A percentile compares a stretch with the other conserved stretches of the same genome.
Evolutionary conservation across 2,888 invertebrate genomes (phyloP).

Genomic region (Dysmachus trigonus): DNA sequence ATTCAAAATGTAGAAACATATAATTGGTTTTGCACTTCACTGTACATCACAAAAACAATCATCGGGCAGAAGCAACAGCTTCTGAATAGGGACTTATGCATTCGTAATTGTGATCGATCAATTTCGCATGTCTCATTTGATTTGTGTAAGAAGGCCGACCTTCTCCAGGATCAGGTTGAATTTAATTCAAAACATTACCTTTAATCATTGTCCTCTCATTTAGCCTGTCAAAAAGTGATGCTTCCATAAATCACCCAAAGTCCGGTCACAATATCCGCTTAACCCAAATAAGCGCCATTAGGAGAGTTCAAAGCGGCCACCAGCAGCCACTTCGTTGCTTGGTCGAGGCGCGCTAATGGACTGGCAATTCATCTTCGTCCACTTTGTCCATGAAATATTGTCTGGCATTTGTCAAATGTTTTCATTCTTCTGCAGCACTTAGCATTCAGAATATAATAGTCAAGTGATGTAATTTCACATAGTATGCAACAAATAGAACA

Average conservation of each 20-base stretch:
- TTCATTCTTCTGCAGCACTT: neutral
- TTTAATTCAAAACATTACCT: neutral
- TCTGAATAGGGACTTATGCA: neutral
- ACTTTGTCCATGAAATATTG: neutral
- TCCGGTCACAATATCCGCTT: neutral
- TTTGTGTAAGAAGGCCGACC: neutral
- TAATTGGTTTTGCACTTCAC: no score
- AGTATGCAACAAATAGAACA: neutral
- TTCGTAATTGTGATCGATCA: neutral
- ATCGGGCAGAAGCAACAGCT: no score
- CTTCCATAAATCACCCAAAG: neutral
- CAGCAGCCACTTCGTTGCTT: neutral
- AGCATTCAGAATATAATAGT: neutral
- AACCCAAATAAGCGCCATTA: neutral
- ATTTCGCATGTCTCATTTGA: neutral
- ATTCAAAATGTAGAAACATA: no score
- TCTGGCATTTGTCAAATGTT: slow-evolving; percentile 12
- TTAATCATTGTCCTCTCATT: neutral
- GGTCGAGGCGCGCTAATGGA: neutral
- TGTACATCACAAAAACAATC: no score
- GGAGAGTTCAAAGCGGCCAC: neutral
- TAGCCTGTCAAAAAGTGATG: neutral
- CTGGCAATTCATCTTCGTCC: slow-evolving; percentile 1
- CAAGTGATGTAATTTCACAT: neutral
- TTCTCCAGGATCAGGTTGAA: neutral